A percentile compares a stretch with the other conserved stretches of the same genome.
Conservation (phyloP, 2,797 vertebrate genomes). For the Pangasius larnaudii region DNA sequence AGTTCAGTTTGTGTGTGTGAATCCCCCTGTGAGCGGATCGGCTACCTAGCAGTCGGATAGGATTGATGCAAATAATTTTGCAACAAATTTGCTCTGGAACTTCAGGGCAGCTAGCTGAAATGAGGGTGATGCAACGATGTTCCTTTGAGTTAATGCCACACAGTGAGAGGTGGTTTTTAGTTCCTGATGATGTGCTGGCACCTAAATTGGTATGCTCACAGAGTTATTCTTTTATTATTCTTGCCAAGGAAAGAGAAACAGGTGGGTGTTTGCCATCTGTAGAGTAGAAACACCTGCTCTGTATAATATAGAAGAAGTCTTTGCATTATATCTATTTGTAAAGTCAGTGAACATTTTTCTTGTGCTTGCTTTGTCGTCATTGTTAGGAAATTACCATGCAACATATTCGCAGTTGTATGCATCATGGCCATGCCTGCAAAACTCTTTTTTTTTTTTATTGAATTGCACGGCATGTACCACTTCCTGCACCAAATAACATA, state of each 20-base stretch:
- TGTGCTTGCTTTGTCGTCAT: constrained; percentile 45
- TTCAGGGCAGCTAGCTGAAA: constrained; percentile 35
- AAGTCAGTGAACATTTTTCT: constrained; percentile 60
- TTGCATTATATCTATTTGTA: constrained; percentile 58
- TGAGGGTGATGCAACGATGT: constrained; percentile 25
- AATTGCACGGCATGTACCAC: constrained; percentile 2
- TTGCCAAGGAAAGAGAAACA: constrained; percentile 45
- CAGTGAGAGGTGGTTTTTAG: constrained; percentile 34
- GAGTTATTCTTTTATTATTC: constrained; percentile 39
- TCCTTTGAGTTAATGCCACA: constrained; percentile 43
- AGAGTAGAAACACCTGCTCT: constrained; percentile 67
- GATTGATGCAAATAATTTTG: constrained; percentile 47
- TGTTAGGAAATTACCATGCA: constrained; percentile 37
- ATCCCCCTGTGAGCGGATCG: constrained; percentile 16
- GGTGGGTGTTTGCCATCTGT: constrained; percentile 61
- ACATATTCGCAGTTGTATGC: constrained; percentile 19
- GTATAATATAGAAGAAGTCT: constrained; percentile 59
- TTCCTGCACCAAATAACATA: constrained; percentile 4
- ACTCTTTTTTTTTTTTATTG: neutral
- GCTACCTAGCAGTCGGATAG: constrained; percentile 26
- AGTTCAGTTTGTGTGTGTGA: constrained; percentile 23
- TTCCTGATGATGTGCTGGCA: constrained; percentile 46
- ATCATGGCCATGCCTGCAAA: constrained; percentile 11
- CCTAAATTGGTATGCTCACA: constrained; percentile 51
- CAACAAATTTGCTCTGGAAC: constrained; percentile 40